Evolutionary conservation across 1,140 invertebrate genomes (phyloP), one percentile per base, ranked within the genome.

Genomic region (Aphidius ervi): DNA sequence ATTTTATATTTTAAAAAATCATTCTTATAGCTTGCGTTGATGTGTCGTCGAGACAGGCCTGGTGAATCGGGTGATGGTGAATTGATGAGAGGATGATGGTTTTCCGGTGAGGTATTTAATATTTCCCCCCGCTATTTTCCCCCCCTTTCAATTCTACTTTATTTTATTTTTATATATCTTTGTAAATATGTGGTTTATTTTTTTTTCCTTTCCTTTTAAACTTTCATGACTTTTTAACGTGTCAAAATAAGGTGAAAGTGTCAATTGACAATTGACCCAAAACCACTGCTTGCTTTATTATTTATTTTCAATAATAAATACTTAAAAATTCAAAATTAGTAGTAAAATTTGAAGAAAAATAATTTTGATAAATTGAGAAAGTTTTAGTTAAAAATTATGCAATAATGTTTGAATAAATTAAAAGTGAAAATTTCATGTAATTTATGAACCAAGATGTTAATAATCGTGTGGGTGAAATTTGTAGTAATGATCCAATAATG

Each of bases 1-100:
- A 43, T 8, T 53, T 52, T 59, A 59, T 9, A 56, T n/a, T 56
- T 62, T 59, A 67, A 59, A 56, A 70, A 66, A 66, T 67, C 67
- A 67, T 73, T 70, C 60, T 73, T 77, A 70, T 75, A 77, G 75
- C 70, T 74, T 75, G 74, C 66, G 70, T 76, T 67, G 72, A 77
- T 60, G 70, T 74, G 47, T 73, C 72, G 67, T 71, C 72, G 63
- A 72, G 73, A 64, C 70, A 76, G 66, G 70, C 74, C 68, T 76
- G 73, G 69, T 74, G 70, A 72, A 67, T 65, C 55, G 55, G 60
- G 61, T 64, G 63, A 61, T 61, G 67, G 66, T 63, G 63, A 68
- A 68, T 60, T 68, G 40, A 31, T 31, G 41, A 45, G 68, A 63
- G 66, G 65, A 68, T 65, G 67, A 54, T 61, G 67, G 68, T 70